phyloP scores from a whole-genome alignment of 2,797 vertebrate species.

The Parauchenoglanis punctatus region DNA sequence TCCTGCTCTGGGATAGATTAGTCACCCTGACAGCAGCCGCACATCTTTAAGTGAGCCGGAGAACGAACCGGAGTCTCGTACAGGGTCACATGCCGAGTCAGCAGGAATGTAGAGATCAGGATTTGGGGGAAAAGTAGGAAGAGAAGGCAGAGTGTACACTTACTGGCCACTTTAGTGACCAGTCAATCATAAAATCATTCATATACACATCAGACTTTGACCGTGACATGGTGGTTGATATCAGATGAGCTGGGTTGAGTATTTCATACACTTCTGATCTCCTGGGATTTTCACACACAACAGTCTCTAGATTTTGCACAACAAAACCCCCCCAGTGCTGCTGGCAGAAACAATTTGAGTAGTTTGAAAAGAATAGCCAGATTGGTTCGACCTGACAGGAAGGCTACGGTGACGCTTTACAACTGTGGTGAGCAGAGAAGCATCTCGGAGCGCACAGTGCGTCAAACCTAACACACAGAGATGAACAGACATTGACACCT shows the following conservation, averaged over 20 bases:
- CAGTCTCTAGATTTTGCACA: no score
- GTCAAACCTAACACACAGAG: no score
- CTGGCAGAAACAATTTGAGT: neutral
- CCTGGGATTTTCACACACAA: neutral
- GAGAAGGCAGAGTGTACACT: neutral
- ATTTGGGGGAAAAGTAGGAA: neutral
- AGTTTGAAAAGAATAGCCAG: neutral
- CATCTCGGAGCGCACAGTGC: neutral
- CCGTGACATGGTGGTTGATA: neutral
- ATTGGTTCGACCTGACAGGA: neutral
- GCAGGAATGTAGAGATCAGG: neutral
- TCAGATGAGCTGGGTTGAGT: neutral
- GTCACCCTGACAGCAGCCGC: constrained; percentile 17
- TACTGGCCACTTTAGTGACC: neutral
- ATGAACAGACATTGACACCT: no score
- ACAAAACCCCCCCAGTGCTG: neutral
- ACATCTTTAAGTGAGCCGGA: neutral
- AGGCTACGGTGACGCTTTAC: neutral
- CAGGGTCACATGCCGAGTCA: constrained; percentile 13
- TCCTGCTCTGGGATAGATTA: constrained; percentile 28
- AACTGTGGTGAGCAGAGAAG: neutral
- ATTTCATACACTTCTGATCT: neutral
- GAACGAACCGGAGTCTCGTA: neutral
- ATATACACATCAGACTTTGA: neutral
- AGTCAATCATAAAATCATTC: neutral